These are phyloP conservation scores for Uloborus plumipes DNA, from an alignment of 2,888 invertebrate species.

Conservation along the genomic window DNA sequence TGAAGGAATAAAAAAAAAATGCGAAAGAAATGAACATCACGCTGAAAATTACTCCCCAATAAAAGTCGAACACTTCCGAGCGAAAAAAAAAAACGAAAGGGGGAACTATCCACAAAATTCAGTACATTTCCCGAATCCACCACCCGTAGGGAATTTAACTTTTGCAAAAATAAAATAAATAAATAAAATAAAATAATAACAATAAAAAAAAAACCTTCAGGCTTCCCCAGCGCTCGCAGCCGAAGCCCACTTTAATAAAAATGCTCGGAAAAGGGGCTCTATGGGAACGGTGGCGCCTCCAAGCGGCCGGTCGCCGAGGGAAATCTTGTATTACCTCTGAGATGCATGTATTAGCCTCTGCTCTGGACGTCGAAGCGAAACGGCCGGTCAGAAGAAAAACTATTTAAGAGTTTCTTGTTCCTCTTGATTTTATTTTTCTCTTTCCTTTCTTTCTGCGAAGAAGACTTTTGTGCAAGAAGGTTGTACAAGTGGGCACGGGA, in stretches of 20 bases:
- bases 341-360: conserved; percentile 38
- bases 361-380: conserved; percentile 1
- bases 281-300: conserved; percentile 7
- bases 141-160: conserved; percentile 17
- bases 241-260: conserved; percentile 45
- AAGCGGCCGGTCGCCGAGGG: conserved; percentile 23
- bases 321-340: conserved; percentile 34
- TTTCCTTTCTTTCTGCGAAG: too few species aligned
- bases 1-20: conserved; percentile 1
- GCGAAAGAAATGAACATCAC: conserved; percentile 27
- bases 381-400: neutral
- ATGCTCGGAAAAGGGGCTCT: conserved; percentile 19
- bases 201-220: conserved; percentile 14
- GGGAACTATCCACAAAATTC: conserved; percentile 9
- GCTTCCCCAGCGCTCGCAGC: conserved; percentile 26
- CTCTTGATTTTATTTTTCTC: too few species aligned
- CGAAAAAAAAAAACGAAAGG: conserved; percentile 3
- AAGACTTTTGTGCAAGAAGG: neutral
- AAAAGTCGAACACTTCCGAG: conserved; percentile 32
- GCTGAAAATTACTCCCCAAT: conserved; percentile 52
- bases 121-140: conserved; percentile 22
- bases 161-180: conserved; percentile 9
- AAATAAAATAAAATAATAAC: conserved; percentile 30
- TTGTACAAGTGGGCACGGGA: conserved; percentile 4
- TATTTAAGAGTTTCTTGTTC: conserved; percentile 6